phyloP scores from a whole-genome alignment of 2,797 vertebrate genomes.

The Girardinus metallicus region DNA sequence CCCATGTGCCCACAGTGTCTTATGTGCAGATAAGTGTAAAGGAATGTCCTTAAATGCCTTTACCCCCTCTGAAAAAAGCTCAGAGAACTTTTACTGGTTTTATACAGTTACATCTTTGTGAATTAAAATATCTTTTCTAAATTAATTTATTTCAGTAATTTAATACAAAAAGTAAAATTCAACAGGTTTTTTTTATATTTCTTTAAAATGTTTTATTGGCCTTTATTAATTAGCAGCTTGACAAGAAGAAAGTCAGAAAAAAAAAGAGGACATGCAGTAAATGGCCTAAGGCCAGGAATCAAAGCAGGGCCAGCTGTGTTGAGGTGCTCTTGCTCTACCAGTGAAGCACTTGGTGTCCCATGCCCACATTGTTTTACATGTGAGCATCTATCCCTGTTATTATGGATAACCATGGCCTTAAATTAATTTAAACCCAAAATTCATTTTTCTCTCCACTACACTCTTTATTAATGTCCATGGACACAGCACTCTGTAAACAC shows the following conservation, averaged over 20 bases:
- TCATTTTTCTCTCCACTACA: neutral
- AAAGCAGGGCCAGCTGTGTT: neutral
- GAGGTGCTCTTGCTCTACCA: neutral
- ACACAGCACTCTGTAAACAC: neutral
- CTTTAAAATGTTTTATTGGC: neutral
- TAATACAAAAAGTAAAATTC: neutral
- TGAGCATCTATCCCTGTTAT: neutral
- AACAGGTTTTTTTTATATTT: neutral
- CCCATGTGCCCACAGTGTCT: neutral
- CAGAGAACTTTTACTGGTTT: neutral
- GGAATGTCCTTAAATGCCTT: neutral
- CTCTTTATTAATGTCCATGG: neutral
- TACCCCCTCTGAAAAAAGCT: slow-evolving; percentile 7
- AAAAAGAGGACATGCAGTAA: neutral
- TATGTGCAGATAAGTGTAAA: slow-evolving; percentile 20
- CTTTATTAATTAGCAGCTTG: neutral
- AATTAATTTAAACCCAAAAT: neutral
- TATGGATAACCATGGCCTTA: neutral
- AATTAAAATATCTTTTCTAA: neutral
- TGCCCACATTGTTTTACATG: neutral
- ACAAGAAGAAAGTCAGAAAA: neutral
- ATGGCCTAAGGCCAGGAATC: neutral
- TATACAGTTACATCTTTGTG: neutral
- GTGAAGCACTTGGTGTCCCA: neutral
- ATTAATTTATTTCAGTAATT: neutral